phyloP scores from a whole-genome alignment of 1,140 invertebrate genomes.

The Nomia melanderi region DNA sequence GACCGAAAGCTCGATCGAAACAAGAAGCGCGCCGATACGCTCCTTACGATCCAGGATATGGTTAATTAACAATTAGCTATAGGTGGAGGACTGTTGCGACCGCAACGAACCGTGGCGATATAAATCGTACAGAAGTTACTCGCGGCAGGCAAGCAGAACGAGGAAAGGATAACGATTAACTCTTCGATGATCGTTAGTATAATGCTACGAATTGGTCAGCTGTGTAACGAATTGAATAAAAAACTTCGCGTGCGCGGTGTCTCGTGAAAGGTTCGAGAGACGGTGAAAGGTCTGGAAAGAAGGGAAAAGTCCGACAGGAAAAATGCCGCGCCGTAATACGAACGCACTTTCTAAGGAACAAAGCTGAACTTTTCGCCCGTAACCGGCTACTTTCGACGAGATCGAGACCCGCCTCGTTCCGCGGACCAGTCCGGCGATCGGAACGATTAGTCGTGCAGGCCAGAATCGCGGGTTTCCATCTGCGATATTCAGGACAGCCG shows the following conservation, averaged over 20 bases:
- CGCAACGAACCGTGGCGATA: not conserved
- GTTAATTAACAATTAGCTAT: constrained; percentile 44
- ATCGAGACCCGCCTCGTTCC: not conserved
- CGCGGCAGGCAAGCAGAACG: too few species aligned
- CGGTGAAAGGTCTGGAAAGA: constrained; percentile 53
- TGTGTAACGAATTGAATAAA: too few species aligned
- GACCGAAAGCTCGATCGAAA: not conserved
- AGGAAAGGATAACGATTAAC: not conserved
- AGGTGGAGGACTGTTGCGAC: not conserved
- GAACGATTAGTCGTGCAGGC: constrained; percentile 41
- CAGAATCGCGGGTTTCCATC: constrained; percentile 31
- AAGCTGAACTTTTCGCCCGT: constrained; percentile 7
- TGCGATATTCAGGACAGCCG: constrained; percentile 38
- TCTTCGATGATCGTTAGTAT: too few species aligned
- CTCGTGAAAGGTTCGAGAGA: constrained; percentile 27
- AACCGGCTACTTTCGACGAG: constrained; percentile 9
- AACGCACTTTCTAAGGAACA: constrained; percentile 54
- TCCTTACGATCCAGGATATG: constrained; percentile 20
- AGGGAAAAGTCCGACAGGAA: constrained; percentile 43
- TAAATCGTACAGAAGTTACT: not conserved
- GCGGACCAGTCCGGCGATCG: not conserved
- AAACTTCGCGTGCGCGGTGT: too few species aligned
- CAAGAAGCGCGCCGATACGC: too few species aligned
- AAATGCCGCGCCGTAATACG: constrained; percentile 38
- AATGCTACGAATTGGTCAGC: too few species aligned